phyloP scores from a whole-genome alignment of 2,797 vertebrate genomes.

The Sphenopsis melanotis region DNA sequence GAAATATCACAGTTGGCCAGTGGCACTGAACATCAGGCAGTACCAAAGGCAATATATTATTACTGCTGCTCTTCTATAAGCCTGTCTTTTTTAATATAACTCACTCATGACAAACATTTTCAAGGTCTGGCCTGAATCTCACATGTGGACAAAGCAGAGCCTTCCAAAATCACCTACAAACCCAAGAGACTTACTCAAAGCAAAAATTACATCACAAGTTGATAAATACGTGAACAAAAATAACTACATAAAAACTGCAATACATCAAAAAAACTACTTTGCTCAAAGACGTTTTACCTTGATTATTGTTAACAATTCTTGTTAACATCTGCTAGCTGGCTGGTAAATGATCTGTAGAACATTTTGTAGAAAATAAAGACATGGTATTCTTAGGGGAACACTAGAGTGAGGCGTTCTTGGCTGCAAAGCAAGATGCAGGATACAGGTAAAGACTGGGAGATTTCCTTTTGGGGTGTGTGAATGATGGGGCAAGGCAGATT shows the following conservation, averaged over 20 bases:
- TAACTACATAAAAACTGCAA: not conserved
- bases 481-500: not conserved
- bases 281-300: not conserved
- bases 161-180: not conserved
- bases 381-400: not conserved
- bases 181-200: not conserved
- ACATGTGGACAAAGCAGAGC: not conserved
- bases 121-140: not conserved
- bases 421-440: not conserved
- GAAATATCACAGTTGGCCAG: slow-evolving; percentile 36
- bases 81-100: not conserved
- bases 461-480: not conserved
- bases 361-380: slow-evolving; percentile 16
- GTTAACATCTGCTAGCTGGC: not conserved
- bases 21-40: not conserved
- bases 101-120: not conserved
- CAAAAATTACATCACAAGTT: not conserved
- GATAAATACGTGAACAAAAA: not conserved
- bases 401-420: not conserved
- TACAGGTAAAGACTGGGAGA: not conserved
- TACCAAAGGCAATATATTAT: slow-evolving; percentile 35
- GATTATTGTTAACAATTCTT: slow-evolving; percentile 17
- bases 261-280: not conserved
- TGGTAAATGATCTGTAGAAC: not conserved
- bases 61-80: not conserved